Base-by-base conservation (phyloP, 2,888 invertebrate genomes). In the Rhamnusium bicolor region DNA sequence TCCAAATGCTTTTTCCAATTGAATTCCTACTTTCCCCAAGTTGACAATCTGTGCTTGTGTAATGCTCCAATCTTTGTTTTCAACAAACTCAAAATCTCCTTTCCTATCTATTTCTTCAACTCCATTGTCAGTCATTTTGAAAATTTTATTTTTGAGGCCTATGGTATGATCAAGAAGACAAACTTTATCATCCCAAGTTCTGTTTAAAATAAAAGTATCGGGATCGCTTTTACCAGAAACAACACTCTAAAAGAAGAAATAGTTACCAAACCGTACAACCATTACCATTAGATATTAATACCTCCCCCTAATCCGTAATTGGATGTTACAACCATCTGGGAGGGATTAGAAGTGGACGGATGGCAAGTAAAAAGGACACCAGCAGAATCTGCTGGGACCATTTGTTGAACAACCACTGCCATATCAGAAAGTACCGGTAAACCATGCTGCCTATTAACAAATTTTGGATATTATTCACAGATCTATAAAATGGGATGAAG, bases 291-390 rank as follows among this genome's bases (percentile, higher is more conserved):
- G 1, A 14, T 18, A 29, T n/a, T n/a, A n/a, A n/a, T n/a, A n/a
- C n/a, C n/a, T n/a, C n/a, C n/a, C n/a, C 96, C 96, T 0, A 96
- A 89, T 0, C 96, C 96, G 86, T 92, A 94, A 87, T 95, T 95
- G 2, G 95, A 93, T 8, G 95, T 94, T 79, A 97, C 90, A 10
- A 93, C 89, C 75, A 96, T 90, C 49, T 90, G 84, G 2, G 91
- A 88, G 0, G 94, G 93, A 87, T 94, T 92, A 0, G 93, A 93
- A 10, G 91, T 91, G 1, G 91, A 90, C 0, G 96, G 96, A 86
- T 96, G 93, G 18, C 93, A 90, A 0, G 96, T 94, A 88, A 96
- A 96, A 86, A 96, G 87, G 1, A 96, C 96, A 4, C 96, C 96
- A 62, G 93, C 94, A 21, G 90, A 90, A 29, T 93, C 92, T 0